Percentiles rank a stretch among this genome's conserved stretches.
Evolutionary conservation across 2,797 vertebrate genomes (phyloP).

Genomic region (Tiaroga cobitis): DNA sequence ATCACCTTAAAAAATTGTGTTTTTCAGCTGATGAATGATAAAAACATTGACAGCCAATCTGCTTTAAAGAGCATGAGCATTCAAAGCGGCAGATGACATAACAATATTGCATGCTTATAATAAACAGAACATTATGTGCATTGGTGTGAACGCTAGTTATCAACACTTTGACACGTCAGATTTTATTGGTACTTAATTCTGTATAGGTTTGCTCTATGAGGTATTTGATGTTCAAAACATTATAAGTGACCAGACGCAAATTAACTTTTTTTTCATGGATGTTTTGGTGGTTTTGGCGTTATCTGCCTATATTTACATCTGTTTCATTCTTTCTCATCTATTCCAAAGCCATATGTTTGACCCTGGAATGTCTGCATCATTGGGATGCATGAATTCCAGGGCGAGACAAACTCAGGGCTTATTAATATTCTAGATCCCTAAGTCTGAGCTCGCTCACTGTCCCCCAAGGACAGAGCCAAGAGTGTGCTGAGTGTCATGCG

Average conservation of each 20-base stretch:
- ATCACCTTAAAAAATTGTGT: too few relatives aligned
- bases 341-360: slow-evolving; percentile 26
- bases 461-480: slow-evolving; percentile 31
- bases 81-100: not conserved
- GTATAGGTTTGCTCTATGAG: not conserved
- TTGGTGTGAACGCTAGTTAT: not conserved
- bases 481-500: slow-evolving; percentile 21
- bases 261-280: not conserved
- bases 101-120: not conserved
- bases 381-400: slow-evolving; percentile 30
- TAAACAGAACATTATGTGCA: not conserved
- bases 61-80: not conserved
- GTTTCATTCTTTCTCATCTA: slow-evolving; percentile 9
- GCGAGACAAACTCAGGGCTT: not conserved
- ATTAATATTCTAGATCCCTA: slow-evolving; percentile 37
- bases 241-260: not conserved
- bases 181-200: not conserved
- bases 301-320: not conserved
- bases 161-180: not conserved
- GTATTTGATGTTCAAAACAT: not conserved
- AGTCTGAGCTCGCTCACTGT: slow-evolving; percentile 2
- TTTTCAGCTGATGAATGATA: not conserved
- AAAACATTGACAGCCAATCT: not conserved
- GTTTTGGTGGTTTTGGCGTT: too few relatives aligned
- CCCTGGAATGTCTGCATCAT: slow-evolving; percentile 35